These are phyloP conservation scores for Drosophila paulistorum DNA, from an alignment of 1,140 invertebrate species.

Conservation along the genomic window DNA sequence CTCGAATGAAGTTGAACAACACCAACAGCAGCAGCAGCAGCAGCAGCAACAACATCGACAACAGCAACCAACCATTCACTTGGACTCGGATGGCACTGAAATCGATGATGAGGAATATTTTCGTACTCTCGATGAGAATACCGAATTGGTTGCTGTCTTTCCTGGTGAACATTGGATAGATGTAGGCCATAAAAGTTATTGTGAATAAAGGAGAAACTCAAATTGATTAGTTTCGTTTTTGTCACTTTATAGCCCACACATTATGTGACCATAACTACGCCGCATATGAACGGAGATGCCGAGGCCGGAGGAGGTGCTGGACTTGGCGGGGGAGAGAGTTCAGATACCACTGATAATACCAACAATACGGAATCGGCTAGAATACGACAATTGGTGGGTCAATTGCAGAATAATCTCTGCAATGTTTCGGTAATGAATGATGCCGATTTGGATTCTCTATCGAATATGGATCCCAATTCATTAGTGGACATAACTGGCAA, in stretches of 20 bases:
- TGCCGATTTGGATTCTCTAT: slow-evolving; percentile 90
- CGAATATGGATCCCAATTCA: slow-evolving; percentile 93
- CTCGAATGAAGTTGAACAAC: slow-evolving; percentile 65
- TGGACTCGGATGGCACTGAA: slow-evolving; percentile 94
- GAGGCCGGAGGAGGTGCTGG: slow-evolving; percentile 48
- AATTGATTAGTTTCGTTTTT: neutral
- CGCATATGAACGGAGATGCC: slow-evolving; percentile 41
- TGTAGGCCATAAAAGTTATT: slow-evolving; percentile 58
- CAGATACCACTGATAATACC: slow-evolving; percentile 88
- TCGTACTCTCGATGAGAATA: slow-evolving; percentile 91
- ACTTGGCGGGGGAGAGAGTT: slow-evolving; percentile 85
- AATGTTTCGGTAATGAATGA: slow-evolving; percentile 92
- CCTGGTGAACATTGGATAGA: slow-evolving; percentile 89
- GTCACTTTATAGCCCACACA: slow-evolving; percentile 78
- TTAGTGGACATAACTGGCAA: slow-evolving; percentile 91
- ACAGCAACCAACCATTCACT: slow-evolving; percentile 87
- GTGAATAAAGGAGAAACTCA: neutral
- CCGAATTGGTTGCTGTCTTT: slow-evolving; percentile 90
- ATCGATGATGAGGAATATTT: slow-evolving; percentile 95
- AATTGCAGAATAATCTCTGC: slow-evolving; percentile 90
- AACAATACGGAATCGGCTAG: slow-evolving; percentile 85
- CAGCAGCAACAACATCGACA: neutral
- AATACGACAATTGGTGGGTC: slow-evolving; percentile 87
- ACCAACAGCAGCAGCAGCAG: neutral
- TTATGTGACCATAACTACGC: slow-evolving; percentile 82